These are phyloP conservation scores for Nomada ferruginata DNA, from an alignment of 2,888 invertebrate genomes.

Conservation along the genomic window DNA sequence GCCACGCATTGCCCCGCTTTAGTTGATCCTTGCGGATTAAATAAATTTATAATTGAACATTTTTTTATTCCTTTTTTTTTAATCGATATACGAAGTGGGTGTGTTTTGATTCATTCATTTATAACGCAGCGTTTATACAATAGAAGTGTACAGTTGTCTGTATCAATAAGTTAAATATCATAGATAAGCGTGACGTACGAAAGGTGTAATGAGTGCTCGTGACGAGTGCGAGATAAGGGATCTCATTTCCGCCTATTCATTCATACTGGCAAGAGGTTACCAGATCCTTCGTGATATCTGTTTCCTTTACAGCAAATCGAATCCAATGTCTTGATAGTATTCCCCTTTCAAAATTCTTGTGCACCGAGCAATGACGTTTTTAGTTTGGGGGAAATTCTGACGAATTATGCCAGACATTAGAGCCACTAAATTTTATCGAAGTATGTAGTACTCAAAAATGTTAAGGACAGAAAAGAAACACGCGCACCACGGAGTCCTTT, in stretches of 20 bases:
- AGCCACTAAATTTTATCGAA: too few species aligned
- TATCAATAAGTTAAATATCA: constrained; percentile 14
- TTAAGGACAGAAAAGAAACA: too few species aligned
- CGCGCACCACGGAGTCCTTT: too few species aligned
- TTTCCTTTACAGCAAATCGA: constrained; percentile 3
- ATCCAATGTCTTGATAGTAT: constrained; percentile 37
- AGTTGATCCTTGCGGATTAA: not conserved
- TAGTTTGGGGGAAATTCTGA: not conserved
- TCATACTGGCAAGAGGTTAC: constrained; percentile 48
- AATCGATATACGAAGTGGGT: not conserved
- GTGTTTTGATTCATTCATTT: not conserved
- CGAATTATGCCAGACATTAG: not conserved
- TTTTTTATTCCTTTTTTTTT: not conserved
- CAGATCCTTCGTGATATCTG: constrained; percentile 37
- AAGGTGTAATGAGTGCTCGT: constrained; percentile 21
- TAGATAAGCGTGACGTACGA: constrained; percentile 14
- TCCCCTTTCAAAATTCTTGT: constrained; percentile 20
- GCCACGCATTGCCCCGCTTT: not conserved
- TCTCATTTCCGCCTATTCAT: constrained; percentile 54
- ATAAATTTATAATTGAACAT: not conserved
- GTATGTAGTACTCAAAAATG: too few species aligned
- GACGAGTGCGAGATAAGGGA: constrained; percentile 48
- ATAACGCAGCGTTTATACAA: not conserved
- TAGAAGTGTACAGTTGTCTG: not conserved
- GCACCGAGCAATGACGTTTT: too few species aligned